Evolutionary conservation across 2,888 invertebrate species (phyloP).

Genomic region (Tiphia femorata): DNA sequence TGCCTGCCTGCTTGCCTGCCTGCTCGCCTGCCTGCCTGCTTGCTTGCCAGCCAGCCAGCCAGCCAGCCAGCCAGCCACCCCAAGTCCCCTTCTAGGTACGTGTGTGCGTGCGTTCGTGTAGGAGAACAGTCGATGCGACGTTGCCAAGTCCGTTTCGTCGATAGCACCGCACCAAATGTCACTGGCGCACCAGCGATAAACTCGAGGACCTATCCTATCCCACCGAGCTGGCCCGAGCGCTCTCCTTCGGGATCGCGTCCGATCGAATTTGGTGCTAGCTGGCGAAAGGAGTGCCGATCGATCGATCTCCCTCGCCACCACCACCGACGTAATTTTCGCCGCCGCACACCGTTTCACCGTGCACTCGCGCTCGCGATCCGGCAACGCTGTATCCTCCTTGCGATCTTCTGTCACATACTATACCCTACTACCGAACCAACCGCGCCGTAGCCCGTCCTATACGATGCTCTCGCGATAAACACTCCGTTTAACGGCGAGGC

Average conservation of each 20-base stretch:
- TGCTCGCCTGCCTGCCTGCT: constrained; percentile 49
- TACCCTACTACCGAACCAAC: constrained; percentile 30
- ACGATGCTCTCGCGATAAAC: constrained; percentile 5
- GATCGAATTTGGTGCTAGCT: too few relatives aligned
- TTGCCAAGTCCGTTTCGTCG: constrained; percentile 58
- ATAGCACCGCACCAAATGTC: constrained; percentile 51
- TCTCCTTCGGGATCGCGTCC: constrained; percentile 1
- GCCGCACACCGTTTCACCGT: background rate
- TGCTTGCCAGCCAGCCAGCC: constrained; percentile 18
- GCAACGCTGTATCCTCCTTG: constrained; percentile 59
- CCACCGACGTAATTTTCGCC: background rate
- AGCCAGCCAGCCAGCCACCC: constrained; percentile 47
- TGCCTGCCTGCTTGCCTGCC: constrained; percentile 9
- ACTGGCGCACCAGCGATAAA: constrained; percentile 31
- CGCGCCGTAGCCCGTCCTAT: background rate
- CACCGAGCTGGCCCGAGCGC: constrained; percentile 1
- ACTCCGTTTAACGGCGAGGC: background rate
- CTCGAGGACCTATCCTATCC: constrained; percentile 7
- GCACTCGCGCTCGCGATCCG: constrained; percentile 40
- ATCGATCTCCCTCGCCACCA: background rate
- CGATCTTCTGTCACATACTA: constrained; percentile 60
- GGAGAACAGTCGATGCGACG: constrained; percentile 54
- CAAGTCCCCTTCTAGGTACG: constrained; percentile 50
- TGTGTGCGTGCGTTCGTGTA: constrained; percentile 44
- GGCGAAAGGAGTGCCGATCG: constrained; percentile 8